These are phyloP conservation scores for Pongo abelii DNA, from an alignment of 2,113 vertebrate species.

Conservation along the genomic window DNA sequence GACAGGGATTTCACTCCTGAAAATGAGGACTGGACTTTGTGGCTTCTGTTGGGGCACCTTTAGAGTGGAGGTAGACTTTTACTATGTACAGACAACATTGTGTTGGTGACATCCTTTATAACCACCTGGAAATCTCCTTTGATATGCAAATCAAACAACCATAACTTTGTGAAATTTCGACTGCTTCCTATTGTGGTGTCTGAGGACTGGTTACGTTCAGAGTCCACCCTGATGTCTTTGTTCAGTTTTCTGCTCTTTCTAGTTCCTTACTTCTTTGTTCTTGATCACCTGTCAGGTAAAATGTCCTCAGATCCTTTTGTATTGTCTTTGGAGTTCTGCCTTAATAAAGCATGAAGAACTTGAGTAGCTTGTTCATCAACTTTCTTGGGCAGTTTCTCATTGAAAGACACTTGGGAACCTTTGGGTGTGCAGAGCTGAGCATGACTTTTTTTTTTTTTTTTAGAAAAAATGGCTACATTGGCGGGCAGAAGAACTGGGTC, in stretches of 20 bases:
- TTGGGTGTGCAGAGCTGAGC: not conserved
- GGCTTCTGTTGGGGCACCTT: not conserved
- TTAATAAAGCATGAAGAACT: not conserved
- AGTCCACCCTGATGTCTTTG: not conserved
- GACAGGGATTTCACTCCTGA: not conserved
- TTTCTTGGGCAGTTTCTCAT: not conserved
- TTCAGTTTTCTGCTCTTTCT: not conserved
- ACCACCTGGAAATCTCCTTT: not conserved
- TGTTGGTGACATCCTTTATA: not conserved
- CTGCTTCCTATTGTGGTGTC: not conserved
- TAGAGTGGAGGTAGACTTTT: not conserved
- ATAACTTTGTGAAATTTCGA: not conserved
- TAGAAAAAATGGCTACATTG: not conserved
- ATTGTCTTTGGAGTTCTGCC: not conserved
- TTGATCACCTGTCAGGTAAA: not conserved
- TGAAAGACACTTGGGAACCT: not conserved
- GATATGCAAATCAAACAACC: not conserved
- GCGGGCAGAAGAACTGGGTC: not conserved
- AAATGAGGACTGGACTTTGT: not conserved
- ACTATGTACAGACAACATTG: rapidly evolving
- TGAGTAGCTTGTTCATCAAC: not conserved
- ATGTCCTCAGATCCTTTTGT: not conserved
- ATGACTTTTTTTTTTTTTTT: not conserved
- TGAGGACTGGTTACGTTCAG: not conserved
- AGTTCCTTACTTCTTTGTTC: not conserved